phyloP scores from a whole-genome alignment of 1,140 invertebrate species.

The Calosoma granatense region DNA sequence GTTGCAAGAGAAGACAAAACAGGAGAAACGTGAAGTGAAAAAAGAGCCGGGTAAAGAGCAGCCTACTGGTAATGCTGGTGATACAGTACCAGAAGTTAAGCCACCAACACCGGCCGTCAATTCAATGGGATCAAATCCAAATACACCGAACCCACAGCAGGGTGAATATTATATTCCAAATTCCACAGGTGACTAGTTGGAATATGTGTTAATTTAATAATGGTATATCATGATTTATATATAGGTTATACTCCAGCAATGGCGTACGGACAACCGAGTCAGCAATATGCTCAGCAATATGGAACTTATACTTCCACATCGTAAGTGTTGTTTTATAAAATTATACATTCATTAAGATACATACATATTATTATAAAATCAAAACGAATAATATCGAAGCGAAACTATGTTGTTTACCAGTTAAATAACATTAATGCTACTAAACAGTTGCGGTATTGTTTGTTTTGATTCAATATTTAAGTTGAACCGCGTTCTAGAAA shows the following conservation, averaged over 20 bases:
- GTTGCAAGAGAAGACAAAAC: slow-evolving; percentile 28
- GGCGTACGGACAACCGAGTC: neutral
- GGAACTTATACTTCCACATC: neutral
- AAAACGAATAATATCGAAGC: neutral
- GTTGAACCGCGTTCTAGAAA: no score
- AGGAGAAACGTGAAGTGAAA: slow-evolving; percentile 21
- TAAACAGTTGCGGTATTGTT: no score
- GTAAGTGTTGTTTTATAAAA: neutral
- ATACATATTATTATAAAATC: neutral
- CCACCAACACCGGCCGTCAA: slow-evolving; percentile 10
- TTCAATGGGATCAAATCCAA: slow-evolving; percentile 16
- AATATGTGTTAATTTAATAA: neutral
- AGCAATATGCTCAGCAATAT: slow-evolving; percentile 1
- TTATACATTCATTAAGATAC: neutral
- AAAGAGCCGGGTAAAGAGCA: slow-evolving; percentile 15
- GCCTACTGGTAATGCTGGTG: neutral
- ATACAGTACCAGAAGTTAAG: slow-evolving; percentile 12
- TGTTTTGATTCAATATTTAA: no score
- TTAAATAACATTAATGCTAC: no score
- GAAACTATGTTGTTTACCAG: slow-evolving; percentile 6
- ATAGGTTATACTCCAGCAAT: neutral
- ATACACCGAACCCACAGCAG: slow-evolving; percentile 2
- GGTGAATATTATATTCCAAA: slow-evolving; percentile 2
- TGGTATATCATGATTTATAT: neutral
- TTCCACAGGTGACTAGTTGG: neutral